Evolutionary conservation across 2,888 invertebrate species (phyloP), one percentile per base, ranked within the genome.

Genomic region (Tachina fera): DNA sequence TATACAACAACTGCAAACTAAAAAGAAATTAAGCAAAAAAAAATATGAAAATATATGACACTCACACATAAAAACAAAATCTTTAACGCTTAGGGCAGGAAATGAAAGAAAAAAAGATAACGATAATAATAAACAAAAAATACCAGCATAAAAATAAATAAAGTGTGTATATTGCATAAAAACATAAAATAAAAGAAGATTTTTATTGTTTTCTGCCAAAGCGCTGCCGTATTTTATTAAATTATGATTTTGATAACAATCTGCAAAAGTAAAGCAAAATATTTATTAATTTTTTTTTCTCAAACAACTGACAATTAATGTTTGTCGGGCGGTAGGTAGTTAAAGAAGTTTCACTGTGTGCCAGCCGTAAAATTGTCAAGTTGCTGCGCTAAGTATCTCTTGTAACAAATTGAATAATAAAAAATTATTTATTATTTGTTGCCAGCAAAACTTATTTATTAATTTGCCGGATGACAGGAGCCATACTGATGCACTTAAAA

Each of bases 191-290:
- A 49, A 11, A 71, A 77, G 43, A 65, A 65, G 51, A 83, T 72
- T 77, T 67, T 72, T 83, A 71, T 71, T 71, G 65, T 72, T 67
- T 58, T 41, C 74, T 16, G 14, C 58, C 61, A 2, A 8, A 4
- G 19, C 19, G 31, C 31, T 16, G 39, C 45, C 14, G 10, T 43
- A 10, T 51, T 14, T 77, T 58, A 83, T 77, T 58, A 83, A 83
- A 77, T 77, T 83, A 72, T 77, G 47, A 67, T 58, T 70, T 63
- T 60, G 72, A 83, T 83, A 60, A 77, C 77, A 65, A 72, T 51
- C 77, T 77, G 22, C 19, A 47, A 22, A 13, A 39, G 58, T 14
- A 51, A 68, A 9, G 53, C 14, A 58, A 58, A 49, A 13, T 6
- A 49, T 9, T 49, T 6, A 49, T 9, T 49, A 8, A n/a, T 9